Base-by-base conservation (phyloP, 1,140 invertebrate species). In the Cyphomyrmex costatus region DNA sequence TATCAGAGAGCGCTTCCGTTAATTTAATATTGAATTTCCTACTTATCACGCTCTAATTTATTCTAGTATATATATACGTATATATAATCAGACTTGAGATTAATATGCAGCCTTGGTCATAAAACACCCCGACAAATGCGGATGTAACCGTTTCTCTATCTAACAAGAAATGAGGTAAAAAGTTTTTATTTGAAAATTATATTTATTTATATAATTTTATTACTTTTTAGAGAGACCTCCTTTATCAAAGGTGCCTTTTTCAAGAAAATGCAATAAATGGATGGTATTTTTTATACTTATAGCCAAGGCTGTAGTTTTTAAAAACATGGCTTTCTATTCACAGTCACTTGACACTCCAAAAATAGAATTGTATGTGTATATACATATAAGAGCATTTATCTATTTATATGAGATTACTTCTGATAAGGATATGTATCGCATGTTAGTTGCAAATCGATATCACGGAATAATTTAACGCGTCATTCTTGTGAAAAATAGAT, bases 371-470 rank as follows among this genome's bases (percentile, higher is more conserved):
- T 51, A 53, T 42, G 49, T 49, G 19, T 5, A 4, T 21, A 10
- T 14, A n/a, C n/a, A 12, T 42, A 42, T 46, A 24, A 53, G 4
- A 53, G 49, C 46, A 61, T 24, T 78, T 65, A 66, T 78, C 60
- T 66, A 66, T 78, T 60, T 77, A 42, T 42, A 46, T 42, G 42
- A 77, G 53, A 77, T 33, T 61, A n/a, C 14, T 46, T 27, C 21
- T n/a, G 56, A 61, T 61, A 77, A 77, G 16, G 16, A 24, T 6
- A 27, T 61, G 27, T 21, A 36, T 27, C 36, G 27, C 24, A 16
- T 36, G 10, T 16, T n/a, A 73, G 46, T 61, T 77, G 46, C 77
- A 80, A 42, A 27, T 53, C 30, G 21, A 80, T 68, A 68, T 76
- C 56, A 1, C n/a, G 14, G 27, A 77, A 42, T 21, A 42, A 46